Evolutionary conservation across 2,797 vertebrate species (phyloP).

Genomic region (Microchirus variegatus): DNA sequence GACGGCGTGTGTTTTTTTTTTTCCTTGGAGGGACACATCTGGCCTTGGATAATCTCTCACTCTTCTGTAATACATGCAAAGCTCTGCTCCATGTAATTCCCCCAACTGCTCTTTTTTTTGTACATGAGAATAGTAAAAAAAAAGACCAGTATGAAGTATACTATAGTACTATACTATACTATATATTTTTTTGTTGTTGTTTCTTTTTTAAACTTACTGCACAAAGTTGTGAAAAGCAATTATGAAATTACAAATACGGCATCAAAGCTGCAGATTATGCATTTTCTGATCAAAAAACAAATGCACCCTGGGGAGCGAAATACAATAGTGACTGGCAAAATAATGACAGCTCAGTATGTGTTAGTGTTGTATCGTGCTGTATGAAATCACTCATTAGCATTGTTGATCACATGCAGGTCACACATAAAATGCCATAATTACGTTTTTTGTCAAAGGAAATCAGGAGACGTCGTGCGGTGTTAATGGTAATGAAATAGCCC

Average conservation of each 20-base stretch:
- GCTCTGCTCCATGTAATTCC: conserved; percentile 73
- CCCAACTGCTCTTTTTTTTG: conserved; percentile 59
- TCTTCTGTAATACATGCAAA: conserved; percentile 77
- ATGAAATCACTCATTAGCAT: conserved; percentile 23
- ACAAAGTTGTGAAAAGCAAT: too few relatives aligned
- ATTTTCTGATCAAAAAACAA: conserved; percentile 3
- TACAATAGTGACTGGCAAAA: conserved; percentile 13
- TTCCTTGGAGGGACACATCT: conserved; percentile 75
- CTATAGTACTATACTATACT: too few relatives aligned
- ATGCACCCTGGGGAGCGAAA: not conserved
- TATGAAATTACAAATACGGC: too few relatives aligned
- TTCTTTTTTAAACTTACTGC: too few relatives aligned
- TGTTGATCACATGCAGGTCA: conserved; percentile 41
- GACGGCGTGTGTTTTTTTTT: conserved; percentile 51
- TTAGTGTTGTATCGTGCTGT: not conserved
- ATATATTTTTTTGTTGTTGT: too few relatives aligned
- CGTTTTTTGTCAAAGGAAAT: conserved; percentile 51
- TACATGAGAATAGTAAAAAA: conserved; percentile 27
- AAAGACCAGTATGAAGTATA: conserved; percentile 37
- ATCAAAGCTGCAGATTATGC: not conserved
- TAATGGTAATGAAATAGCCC: conserved; percentile 77
- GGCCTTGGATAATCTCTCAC: conserved; percentile 77
- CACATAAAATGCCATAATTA: conserved; percentile 53
- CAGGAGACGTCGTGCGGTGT: conserved; percentile 52
- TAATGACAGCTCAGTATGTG: conserved; percentile 4